Evolutionary conservation across 1,140 invertebrate genomes (phyloP).

Genomic region (Nylanderia fulva): DNA sequence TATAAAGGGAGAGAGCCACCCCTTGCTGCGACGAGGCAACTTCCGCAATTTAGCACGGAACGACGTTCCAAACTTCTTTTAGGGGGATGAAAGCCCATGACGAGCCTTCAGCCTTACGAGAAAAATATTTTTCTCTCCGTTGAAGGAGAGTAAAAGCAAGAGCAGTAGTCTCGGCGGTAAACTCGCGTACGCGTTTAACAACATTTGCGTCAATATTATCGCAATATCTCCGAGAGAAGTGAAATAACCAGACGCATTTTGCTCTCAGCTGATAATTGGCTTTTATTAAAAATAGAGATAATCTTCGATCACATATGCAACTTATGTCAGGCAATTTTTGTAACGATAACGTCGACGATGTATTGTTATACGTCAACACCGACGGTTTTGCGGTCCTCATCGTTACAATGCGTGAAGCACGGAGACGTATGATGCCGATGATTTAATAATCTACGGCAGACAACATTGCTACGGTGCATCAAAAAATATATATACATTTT

Average conservation of each 20-base stretch:
- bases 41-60: slow-evolving; percentile 48
- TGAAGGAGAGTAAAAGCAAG: not conserved
- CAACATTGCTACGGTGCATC: not conserved
- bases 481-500: not conserved
- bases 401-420: slow-evolving; percentile 56
- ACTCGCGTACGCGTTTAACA: slow-evolving; percentile 1
- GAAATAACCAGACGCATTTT: not conserved
- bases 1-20: not conserved
- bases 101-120: not conserved
- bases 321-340: not conserved
- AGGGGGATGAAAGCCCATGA: slow-evolving; percentile 22
- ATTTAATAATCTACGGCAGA: slow-evolving; percentile 59
- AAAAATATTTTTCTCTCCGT: slow-evolving; percentile 36
- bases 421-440: slow-evolving; percentile 64
- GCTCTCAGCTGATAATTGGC: not conserved
- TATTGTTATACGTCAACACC: not conserved
- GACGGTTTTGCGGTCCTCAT: not conserved
- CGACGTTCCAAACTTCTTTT: slow-evolving; percentile 50
- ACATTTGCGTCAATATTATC: slow-evolving; percentile 17
- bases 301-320: slow-evolving; percentile 8
- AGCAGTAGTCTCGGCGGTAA: slow-evolving; percentile 18
- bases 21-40: slow-evolving; percentile 7
- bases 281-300: slow-evolving; percentile 52
- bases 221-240: not conserved
- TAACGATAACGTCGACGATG: not conserved